phyloP scores from a whole-genome alignment of 2,888 invertebrate species.

The Scaptomyza cyrtandrae region DNA sequence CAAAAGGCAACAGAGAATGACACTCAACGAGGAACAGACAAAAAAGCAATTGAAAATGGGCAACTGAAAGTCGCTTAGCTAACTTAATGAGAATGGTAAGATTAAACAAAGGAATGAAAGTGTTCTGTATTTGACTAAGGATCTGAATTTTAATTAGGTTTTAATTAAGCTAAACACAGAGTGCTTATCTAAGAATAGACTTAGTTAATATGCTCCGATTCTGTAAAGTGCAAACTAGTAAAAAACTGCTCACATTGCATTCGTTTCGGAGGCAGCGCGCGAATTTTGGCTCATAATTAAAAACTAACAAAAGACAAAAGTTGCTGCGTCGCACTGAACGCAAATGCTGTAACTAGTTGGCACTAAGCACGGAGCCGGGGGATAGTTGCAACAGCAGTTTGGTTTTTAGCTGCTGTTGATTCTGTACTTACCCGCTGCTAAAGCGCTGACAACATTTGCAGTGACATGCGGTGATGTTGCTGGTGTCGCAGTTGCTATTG shows the following conservation, averaged over 20 bases:
- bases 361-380: neutral
- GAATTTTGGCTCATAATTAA: constrained; percentile 78
- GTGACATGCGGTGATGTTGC: constrained; percentile 64
- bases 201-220: constrained; percentile 14
- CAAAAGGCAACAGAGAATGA: constrained; percentile 23
- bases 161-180: neutral
- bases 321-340: constrained; percentile 35
- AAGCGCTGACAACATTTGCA: constrained; percentile 60
- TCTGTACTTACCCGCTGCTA: constrained; percentile 67
- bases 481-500: constrained; percentile 30
- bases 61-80: constrained; percentile 15
- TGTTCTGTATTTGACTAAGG: neutral
- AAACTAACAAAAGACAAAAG: constrained; percentile 78
- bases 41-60: constrained; percentile 2
- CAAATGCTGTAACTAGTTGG: constrained; percentile 31
- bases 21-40: constrained; percentile 6
- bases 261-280: constrained; percentile 47
- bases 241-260: constrained; percentile 64
- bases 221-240: neutral
- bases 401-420: constrained; percentile 30
- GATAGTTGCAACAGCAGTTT: constrained; percentile 14
- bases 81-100: neutral
- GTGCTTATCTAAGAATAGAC: neutral
- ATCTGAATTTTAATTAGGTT: neutral
- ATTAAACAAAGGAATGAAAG: neutral